phyloP scores from a whole-genome alignment of 2,797 vertebrate species.

The Discoglossus pictus region DNA sequence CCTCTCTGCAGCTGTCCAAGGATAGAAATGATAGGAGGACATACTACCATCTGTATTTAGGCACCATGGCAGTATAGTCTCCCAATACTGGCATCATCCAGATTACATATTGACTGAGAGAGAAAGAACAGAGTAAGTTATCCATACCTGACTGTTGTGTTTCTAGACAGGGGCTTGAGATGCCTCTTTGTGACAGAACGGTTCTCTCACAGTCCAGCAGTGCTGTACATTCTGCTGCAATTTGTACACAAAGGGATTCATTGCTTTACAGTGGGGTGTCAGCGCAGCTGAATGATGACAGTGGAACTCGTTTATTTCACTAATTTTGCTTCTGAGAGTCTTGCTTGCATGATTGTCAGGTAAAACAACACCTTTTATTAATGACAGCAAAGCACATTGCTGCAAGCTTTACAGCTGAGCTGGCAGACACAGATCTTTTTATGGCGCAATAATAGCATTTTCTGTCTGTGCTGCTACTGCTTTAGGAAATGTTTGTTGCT shows the following conservation, averaged over 20 bases:
- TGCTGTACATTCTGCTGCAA: too few species aligned
- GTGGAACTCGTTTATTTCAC: constrained; percentile 8
- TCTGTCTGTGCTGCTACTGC: not conserved
- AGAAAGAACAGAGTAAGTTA: too few species aligned
- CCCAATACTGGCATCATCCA: too few species aligned
- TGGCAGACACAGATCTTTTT: not conserved
- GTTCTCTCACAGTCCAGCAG: too few species aligned
- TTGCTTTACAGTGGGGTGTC: constrained; percentile 9
- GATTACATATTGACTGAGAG: too few species aligned
- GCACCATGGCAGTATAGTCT: too few species aligned
- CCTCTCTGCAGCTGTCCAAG: too few species aligned
- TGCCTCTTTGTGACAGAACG: too few species aligned
- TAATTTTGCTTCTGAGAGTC: constrained; percentile 16
- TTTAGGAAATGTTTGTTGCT: constrained; percentile 7
- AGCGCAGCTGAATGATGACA: constrained; percentile 9
- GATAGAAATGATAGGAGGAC: too few species aligned
- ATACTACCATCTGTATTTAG: too few species aligned
- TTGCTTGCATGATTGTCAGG: constrained; percentile 18
- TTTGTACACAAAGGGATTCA: constrained; percentile 16
- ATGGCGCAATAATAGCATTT: not conserved
- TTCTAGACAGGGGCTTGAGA: too few species aligned
- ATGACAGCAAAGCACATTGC: not conserved
- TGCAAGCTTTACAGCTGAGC: not conserved
- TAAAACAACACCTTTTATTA: constrained; percentile 12
- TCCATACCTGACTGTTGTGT: too few species aligned